Evolutionary conservation across 1,140 invertebrate genomes (phyloP), one percentile per base, ranked within the genome.

Genomic region (Streblospio benedicti): DNA sequence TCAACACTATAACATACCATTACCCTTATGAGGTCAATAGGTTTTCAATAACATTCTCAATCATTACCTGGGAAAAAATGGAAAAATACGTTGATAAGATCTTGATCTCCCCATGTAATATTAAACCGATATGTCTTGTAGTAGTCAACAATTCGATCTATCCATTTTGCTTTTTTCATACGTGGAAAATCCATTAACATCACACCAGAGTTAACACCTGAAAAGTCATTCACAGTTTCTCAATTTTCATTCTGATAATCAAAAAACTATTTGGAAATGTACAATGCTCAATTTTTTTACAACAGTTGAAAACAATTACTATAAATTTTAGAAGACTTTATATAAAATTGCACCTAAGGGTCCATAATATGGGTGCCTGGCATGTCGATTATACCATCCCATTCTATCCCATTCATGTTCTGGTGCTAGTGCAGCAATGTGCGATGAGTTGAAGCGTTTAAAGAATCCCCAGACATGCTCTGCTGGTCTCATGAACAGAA

Each of bases 51-150:
- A 30, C 23, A 27, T 18, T 49, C 16, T 25, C 30, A 51, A 2
- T 20, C n/a, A n/a, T 61, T 71, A 86, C 85, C 84, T 67, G 89
- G 86, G 82, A 93, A 86, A 77, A 86, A 89, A 77, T 92, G 87
- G 74, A 96, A 95, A 67, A 94, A 87, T 63, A 96, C 93, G 74
- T 97, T 97, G 63, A 97, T 91, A 59, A 97, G 91, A 80, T 96
- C 93, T 78, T 97, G 93, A 79, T 97, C 93, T n/a, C 93, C 93
- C 90, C 90, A 96, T 2, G 89, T 91, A 47, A 96, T 91, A 69
- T 90, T 86, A 6, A 87, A 70, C 66, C 85, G 87, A 77, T 90
- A 96, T 71, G 89, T 85, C 65, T 88, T 84, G 75, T 90, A 89
- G 65, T 93, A 88, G 12, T 88, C 85, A 51, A 86, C 81, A 2